Base-by-base conservation (phyloP, 2,113 vertebrate species). In the Nyctibius bracteatus region DNA sequence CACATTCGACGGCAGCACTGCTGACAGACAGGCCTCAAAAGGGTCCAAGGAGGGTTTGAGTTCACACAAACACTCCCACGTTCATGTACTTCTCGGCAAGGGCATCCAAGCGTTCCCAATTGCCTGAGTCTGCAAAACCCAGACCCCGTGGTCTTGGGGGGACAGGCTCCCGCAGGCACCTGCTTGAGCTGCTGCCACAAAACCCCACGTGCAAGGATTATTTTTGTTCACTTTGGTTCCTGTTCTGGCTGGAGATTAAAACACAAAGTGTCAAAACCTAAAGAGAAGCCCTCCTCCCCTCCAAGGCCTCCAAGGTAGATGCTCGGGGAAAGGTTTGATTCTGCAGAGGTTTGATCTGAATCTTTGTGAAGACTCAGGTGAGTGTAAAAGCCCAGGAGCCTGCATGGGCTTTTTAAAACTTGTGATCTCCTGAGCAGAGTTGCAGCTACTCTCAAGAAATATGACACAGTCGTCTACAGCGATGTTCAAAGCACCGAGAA, bases 221-320 rank as follows among this genome's bases (percentile, higher is more conserved):
- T 2, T 17, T 24, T 30, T 27, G 16, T 28, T n/a, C 21, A 8
- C 21, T 73, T 83, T 44, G 5, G 19, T 93, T 92, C 54, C 71
- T 86, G 31, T 88, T 85, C 65, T 96, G 95, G 93, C 87, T 73
- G 49, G n/a, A 92, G 94, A 94, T 91, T 20, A 94, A 86, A 93
- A 25, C 12, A 6, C 9, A 1, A 35, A 52, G 54, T 39, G 54
- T 90, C 31, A n/a, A 58, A 72, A 73, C 3, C 8, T 46, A 20
- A 27, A 16, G 22, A 84, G 59, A 58, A 65, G 31, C 13, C 7
- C 54, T 16, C 6, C 16, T 37, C 11, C 14, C 31, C 87, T 89
- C 51, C 20, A 9, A 41, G 55, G 49, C n/a, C n/a, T n/a, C n/a
- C 31, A n/a, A 0, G 0, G 43, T 6, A 30, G 71, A 10, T 52